Percentiles rank a stretch among this genome's conserved stretches.
These are phyloP conservation scores for Schizaphis graminum DNA, from an alignment of 2,888 invertebrate species.

Conservation along the genomic window DNA sequence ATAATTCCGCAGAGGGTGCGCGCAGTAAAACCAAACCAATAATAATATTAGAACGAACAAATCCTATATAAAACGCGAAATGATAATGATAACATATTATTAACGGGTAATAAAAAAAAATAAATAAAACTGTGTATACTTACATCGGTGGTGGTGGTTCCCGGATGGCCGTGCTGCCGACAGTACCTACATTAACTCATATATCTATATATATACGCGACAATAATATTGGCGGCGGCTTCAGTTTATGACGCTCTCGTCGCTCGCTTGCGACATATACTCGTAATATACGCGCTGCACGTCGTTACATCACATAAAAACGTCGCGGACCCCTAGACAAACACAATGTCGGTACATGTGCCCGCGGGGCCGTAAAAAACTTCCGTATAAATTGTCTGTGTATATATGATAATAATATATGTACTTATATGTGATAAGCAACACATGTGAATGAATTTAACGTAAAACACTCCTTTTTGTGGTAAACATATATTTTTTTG, in stretches of 20 bases:
- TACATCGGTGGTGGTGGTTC: background rate
- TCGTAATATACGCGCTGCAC: background rate
- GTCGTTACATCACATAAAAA: slow-evolving; percentile 11
- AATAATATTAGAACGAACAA: slow-evolving; percentile 24
- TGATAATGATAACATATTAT: slow-evolving; percentile 34
- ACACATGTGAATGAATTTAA: background rate
- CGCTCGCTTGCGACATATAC: background rate
- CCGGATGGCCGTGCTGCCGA: slow-evolving; percentile 26
- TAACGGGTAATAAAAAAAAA: slow-evolving; percentile 24
- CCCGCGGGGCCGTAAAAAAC: background rate
- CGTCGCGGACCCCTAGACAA: slow-evolving; percentile 36
- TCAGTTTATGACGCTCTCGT: slow-evolving; percentile 29
- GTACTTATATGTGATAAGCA: no score
- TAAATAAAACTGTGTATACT: background rate
- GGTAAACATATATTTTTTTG: background rate
- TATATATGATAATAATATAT: background rate
- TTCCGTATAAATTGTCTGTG: background rate
- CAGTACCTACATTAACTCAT: background rate
- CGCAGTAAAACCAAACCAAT: slow-evolving; percentile 25
- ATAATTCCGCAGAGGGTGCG: slow-evolving; percentile 10
- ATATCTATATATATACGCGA: background rate
- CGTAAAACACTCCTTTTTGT: background rate
- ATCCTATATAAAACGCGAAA: background rate
- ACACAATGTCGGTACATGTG: background rate
- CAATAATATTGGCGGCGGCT: slow-evolving; percentile 15